A percentile compares a stretch with the other conserved stretches of the same genome.
These are phyloP conservation scores for Brenthis hecate DNA, from an alignment of 2,888 invertebrate species.

Conservation along the genomic window DNA sequence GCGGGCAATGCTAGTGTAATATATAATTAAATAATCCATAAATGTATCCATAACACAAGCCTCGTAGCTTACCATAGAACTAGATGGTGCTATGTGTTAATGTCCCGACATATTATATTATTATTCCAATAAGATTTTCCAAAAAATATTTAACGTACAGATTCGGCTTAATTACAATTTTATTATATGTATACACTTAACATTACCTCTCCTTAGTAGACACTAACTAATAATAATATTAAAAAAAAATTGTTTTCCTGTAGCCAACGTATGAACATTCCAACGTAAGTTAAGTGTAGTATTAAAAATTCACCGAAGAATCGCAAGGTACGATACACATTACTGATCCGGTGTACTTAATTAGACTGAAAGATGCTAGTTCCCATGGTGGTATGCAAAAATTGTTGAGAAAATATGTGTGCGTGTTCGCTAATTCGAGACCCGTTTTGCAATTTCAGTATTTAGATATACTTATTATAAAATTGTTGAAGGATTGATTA, in stretches of 20 bases:
- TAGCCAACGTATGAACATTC: constrained; percentile 35
- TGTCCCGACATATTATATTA: too few species aligned
- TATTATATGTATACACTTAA: too few species aligned
- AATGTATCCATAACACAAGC: too few species aligned
- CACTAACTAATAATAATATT: too few species aligned
- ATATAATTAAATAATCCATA: too few species aligned
- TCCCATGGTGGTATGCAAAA: constrained; percentile 80
- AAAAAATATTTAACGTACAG: too few species aligned
- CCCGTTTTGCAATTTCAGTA: constrained; percentile 65
- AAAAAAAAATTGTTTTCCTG: constrained; percentile 16
- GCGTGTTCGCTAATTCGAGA: constrained; percentile 69
- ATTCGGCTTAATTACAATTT: too few species aligned
- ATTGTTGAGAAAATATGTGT: constrained; percentile 77
- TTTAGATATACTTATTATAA: constrained; percentile 51
- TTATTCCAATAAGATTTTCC: too few species aligned
- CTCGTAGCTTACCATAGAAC: too few species aligned
- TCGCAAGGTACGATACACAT: constrained; percentile 48
- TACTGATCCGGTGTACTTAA: constrained; percentile 64
- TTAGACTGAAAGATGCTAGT: constrained; percentile 62
- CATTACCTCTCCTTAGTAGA: too few species aligned
- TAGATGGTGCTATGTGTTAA: too few species aligned
- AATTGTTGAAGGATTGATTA: constrained; percentile 21
- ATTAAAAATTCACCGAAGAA: constrained; percentile 43
- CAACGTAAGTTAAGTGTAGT: constrained; percentile 17
- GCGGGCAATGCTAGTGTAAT: too few species aligned